Evolutionary conservation across 1,140 invertebrate species (phyloP).

Genomic region (Atopsyche davidsoni): DNA sequence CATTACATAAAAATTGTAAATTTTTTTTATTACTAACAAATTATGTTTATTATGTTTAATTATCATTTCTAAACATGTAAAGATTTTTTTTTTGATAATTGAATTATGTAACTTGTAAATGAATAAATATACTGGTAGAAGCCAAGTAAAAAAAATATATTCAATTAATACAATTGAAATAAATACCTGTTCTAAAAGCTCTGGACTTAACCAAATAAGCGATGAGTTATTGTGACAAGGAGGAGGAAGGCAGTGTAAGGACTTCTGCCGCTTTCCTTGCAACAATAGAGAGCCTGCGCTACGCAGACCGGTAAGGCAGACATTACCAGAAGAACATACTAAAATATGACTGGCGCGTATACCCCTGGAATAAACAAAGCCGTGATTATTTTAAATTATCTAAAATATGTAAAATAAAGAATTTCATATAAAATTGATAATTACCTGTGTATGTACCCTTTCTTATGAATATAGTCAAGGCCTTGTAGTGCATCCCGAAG

Average conservation of each 20-base stretch:
- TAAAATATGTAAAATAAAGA: background rate
- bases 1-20: too few relatives aligned
- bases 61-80: too few relatives aligned
- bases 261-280: constrained; percentile 61
- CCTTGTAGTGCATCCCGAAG: constrained; percentile 71
- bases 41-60: too few relatives aligned
- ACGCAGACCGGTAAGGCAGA: constrained; percentile 68
- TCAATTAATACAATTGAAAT: too few relatives aligned
- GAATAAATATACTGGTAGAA: too few relatives aligned
- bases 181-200: constrained; percentile 76
- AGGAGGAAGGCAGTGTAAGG: constrained; percentile 68
- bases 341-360: constrained; percentile 80
- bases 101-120: too few relatives aligned
- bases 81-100: too few relatives aligned
- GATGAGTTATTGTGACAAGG: constrained; percentile 56
- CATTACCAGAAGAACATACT: constrained; percentile 61
- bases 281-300: constrained; percentile 67
- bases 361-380: constrained; percentile 51
- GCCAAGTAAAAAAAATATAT: too few relatives aligned
- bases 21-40: too few relatives aligned
- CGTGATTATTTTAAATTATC: background rate
- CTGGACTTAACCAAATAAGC: constrained; percentile 84
- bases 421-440: constrained; percentile 6
- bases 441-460: constrained; percentile 80
- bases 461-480: constrained; percentile 77